Evolutionary conservation across 2,888 invertebrate species (phyloP).

Genomic region (Lottia gigantea): DNA sequence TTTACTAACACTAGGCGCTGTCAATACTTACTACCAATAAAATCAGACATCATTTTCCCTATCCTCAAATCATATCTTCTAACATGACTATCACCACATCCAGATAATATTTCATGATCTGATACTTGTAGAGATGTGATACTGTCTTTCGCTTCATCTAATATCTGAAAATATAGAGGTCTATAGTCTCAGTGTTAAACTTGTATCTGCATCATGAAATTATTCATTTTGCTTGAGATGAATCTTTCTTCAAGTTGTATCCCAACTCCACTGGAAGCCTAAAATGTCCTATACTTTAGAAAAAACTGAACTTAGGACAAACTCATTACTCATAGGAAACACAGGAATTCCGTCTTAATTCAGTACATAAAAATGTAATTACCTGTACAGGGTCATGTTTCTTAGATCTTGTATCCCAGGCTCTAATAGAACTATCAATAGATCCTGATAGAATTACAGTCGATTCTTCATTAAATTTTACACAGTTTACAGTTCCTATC

Average conservation of each 20-base stretch:
- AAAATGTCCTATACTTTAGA: no score
- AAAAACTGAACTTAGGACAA: no score
- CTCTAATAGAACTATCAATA: conserved; percentile 89
- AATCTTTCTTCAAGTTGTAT: no score
- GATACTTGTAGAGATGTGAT: conserved; percentile 76
- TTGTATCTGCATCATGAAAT: no score
- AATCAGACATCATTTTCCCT: conserved; percentile 85
- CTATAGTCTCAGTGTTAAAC: no score
- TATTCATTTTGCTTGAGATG: no score
- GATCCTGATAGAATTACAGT: conserved; percentile 92
- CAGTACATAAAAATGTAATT: conserved; percentile 2
- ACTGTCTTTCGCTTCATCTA: conserved; percentile 95
- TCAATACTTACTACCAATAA: conserved; percentile 77
- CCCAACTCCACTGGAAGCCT: no score
- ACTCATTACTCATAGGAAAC: no score
- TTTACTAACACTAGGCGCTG: no score
- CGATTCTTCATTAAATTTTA: conserved; percentile 94
- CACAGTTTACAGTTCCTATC: conserved; percentile 84
- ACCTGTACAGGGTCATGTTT: conserved; percentile 81
- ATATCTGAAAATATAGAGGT: conserved; percentile 67
- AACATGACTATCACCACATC: conserved; percentile 88
- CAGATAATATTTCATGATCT: conserved; percentile 88
- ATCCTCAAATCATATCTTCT: conserved; percentile 89
- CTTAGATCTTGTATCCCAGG: conserved; percentile 83
- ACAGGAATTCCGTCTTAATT: no score